Percentiles rank a stretch among this genome's conserved stretches.
These are phyloP conservation scores for Nylanderia fulva DNA, from an alignment of 1,140 invertebrate species.

Conservation along the genomic window DNA sequence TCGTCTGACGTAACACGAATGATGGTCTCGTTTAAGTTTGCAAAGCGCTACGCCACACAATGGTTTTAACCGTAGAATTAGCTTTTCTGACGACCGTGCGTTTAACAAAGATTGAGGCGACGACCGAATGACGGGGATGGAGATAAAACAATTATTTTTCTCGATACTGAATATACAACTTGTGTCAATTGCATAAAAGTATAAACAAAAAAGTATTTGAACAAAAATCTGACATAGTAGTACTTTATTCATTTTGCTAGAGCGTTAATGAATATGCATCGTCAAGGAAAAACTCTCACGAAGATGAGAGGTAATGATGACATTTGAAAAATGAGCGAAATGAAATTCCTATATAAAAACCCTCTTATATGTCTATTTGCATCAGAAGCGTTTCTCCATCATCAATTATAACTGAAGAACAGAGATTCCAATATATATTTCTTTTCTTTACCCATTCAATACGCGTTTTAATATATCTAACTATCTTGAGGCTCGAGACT, in stretches of 20 bases:
- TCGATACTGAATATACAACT: background rate
- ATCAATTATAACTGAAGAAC: constrained; percentile 61
- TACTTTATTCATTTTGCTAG: background rate
- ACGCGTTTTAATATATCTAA: constrained; percentile 11
- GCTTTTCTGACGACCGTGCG: constrained; percentile 53
- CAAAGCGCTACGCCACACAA: constrained; percentile 58
- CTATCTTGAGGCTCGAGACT: background rate
- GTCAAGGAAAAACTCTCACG: constrained; percentile 3
- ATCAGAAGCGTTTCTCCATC: constrained; percentile 48
- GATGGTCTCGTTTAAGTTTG: constrained; percentile 69
- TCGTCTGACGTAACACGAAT: constrained; percentile 56
- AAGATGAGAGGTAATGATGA: constrained; percentile 24
- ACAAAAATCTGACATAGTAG: background rate
- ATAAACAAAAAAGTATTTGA: background rate
- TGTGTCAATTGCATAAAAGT: background rate
- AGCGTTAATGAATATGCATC: constrained; percentile 30
- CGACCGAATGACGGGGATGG: background rate
- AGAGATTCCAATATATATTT: constrained; percentile 39
- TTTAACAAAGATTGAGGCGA: constrained; percentile 44
- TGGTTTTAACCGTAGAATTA: constrained; percentile 65
- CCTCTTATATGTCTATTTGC: constrained; percentile 46
- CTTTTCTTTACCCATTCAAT: constrained; percentile 27
- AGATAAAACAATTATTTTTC: constrained; percentile 42
- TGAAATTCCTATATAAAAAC: constrained; percentile 33
- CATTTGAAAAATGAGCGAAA: constrained; percentile 24